Base-by-base conservation (phyloP, 2,888 invertebrate species). In the Sceliomorpha sp. region DNA sequence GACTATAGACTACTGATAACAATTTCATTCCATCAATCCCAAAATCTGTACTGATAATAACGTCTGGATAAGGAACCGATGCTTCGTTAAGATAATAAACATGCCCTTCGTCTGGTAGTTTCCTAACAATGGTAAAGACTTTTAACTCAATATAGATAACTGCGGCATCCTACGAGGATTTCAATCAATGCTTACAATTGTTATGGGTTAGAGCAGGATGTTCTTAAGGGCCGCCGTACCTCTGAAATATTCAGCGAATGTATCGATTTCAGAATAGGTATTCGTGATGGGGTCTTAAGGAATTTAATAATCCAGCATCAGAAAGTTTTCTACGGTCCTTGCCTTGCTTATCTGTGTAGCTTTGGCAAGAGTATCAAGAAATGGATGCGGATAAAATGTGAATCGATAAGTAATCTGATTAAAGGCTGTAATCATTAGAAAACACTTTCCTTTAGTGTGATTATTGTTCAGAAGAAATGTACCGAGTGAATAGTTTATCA, bases 231-330 rank as follows among this genome's bases (percentile, higher is more conserved):
- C n/a, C 53, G 70, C 75, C 73, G 74, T 73, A 75, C 75, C 77
- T 75, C 82, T 82, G 79, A 86, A 85, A 86, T 87, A 87, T 87
- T 87, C 84, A 82, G 81, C 75, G 85, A 86, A 86, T 87, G 86
- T 86, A 87, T 87, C 87, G 87, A 86, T 87, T 86, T 75, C 66
- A 72, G 73, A 83, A 77, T 83, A 85, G 85, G 81, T 87, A 87
- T 86, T 86, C 79, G 77, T 80, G 81, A 84, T 81, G 79, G 83
- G 84, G 79, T 83, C 81, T 82, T 78, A 76, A 86, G 87, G 87
- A 87, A 87, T 87, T 87, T 87, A 87, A 87, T 87, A 87, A 86
- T 85, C 86, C 79, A 77, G 60, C 79, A 79, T 84, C 82, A 82
- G 80, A 81, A 85, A 87, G 83, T 86, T 86, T 85, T 80, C 70